Conservation (phyloP, 2,113 vertebrate genomes). For the Nothoprocta perdicaria region DNA sequence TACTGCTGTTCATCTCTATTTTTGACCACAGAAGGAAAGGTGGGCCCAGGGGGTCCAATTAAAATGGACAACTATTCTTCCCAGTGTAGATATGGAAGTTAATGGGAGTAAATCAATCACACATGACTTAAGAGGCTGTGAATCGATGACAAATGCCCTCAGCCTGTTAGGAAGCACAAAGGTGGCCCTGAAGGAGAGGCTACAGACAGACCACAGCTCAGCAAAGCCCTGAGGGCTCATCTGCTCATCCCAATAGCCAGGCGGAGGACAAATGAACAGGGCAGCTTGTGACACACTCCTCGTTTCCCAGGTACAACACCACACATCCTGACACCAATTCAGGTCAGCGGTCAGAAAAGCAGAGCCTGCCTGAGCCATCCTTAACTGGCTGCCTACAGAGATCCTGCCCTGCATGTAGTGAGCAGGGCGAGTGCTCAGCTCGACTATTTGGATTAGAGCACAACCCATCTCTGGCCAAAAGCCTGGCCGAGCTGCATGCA, state of each 20-base stretch:
- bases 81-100: not conserved
- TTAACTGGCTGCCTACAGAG: not conserved
- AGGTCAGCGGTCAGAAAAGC: not conserved
- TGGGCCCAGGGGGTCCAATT: not conserved
- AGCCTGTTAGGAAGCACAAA: not conserved
- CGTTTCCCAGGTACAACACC: not conserved
- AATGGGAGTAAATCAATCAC: not conserved
- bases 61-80: not conserved
- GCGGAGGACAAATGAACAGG: not conserved
- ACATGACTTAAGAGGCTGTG: not conserved
- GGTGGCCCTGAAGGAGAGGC: not conserved
- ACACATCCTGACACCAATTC: not conserved
- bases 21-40: not conserved
- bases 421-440: not conserved
- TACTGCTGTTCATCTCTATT: not conserved
- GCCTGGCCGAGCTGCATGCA: fast-evolving
- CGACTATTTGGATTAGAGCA: not conserved
- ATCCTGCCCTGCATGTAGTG: fast-evolving
- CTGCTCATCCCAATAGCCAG: not conserved
- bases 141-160: not conserved
- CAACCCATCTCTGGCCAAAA: not conserved
- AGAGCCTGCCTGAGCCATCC: not conserved
- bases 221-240: not conserved
- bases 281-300: not conserved
- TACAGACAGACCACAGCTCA: not conserved